Base-by-base conservation (phyloP, 2,888 invertebrate species). In the Drosophila niveifrons region DNA sequence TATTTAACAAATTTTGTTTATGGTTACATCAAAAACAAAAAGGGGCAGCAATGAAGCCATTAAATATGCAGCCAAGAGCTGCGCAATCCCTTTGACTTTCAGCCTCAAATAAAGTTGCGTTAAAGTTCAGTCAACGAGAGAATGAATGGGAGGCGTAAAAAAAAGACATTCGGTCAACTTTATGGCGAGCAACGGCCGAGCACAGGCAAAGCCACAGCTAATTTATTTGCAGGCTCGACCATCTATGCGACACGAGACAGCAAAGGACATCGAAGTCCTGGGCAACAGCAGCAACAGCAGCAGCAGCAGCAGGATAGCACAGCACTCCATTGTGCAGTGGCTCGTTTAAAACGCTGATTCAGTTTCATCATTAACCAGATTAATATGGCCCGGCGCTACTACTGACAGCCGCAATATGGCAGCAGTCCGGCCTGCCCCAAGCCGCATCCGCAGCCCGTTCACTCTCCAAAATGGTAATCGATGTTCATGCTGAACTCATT, bases 361-460 rank as follows among this genome's bases (percentile, higher is more conserved):
- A 92, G 92, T 92, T 90, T 90, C 91, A 91, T 92, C 92, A 92
- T 92, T 92, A 92, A 92, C 90, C 90, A 92, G 92, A 92, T 92
- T 92, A 92, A 92, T 92, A 92, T 91, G 87, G 89, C 90, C 87
- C 89, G 84, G 89, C 91, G 86, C 84, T 82, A 89, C 80, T 88
- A 83, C 78, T 86, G 92, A 91, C 91, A 91, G 88, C 79, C 82
- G 75, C 85, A 85, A 89, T 88, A 86, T 80, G 75, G 73, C 58
- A 70, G 67, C 7, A 58, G 58, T 43, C 47, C 43, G 17, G n/a
- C 18, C 41, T 11, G 3, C 34, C 56, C 62, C 46, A 46, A 48
- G 46, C 70, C 76, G 44, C 75, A 78, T 59, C 66, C 64, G 61
- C 57, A 59, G 71, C 55, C 69, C 61, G 53, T 61, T 51, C 59